Conservation (phyloP, 2,113 vertebrate species). For the Gavia stellata region DNA sequence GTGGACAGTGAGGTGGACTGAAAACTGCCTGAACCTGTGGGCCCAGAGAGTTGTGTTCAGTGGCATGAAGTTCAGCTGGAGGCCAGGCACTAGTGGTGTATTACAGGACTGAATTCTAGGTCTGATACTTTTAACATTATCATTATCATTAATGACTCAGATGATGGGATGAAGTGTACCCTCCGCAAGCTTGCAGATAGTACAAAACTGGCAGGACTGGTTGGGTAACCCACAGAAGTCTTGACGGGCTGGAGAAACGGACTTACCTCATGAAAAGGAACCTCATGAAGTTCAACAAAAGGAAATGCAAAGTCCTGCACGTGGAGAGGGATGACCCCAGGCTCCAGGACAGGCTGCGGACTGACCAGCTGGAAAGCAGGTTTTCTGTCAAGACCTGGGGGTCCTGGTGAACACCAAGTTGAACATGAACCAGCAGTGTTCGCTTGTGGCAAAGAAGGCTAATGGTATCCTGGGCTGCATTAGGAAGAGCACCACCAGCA, state of each 20-base stretch:
- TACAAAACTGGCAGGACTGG: not conserved
- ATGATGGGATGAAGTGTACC: not conserved
- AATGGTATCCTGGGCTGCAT: not conserved
- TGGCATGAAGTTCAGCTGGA: not conserved
- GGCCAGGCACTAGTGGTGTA: not conserved
- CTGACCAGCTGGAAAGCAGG: not conserved
- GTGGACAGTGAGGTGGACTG: not conserved
- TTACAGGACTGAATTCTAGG: not conserved
- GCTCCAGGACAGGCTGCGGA: not conserved
- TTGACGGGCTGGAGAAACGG: not conserved
- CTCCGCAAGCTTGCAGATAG: not conserved
- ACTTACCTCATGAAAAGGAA: not conserved
- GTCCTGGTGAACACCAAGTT: not conserved
- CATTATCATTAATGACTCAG: not conserved
- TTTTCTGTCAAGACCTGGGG: not conserved
- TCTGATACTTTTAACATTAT: not conserved
- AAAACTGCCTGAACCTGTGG: not conserved
- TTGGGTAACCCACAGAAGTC: not conserved
- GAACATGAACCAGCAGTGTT: too few relatives aligned
- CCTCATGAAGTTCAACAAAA: not conserved
- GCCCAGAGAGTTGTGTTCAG: too few relatives aligned
- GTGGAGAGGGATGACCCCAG: not conserved
- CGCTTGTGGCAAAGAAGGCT: not conserved
- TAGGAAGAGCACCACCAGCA: not conserved
- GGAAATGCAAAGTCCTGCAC: not conserved